These are phyloP conservation scores for Pangasius mekongensis DNA, from an alignment of 2,797 vertebrate genomes.

Conservation along the genomic window DNA sequence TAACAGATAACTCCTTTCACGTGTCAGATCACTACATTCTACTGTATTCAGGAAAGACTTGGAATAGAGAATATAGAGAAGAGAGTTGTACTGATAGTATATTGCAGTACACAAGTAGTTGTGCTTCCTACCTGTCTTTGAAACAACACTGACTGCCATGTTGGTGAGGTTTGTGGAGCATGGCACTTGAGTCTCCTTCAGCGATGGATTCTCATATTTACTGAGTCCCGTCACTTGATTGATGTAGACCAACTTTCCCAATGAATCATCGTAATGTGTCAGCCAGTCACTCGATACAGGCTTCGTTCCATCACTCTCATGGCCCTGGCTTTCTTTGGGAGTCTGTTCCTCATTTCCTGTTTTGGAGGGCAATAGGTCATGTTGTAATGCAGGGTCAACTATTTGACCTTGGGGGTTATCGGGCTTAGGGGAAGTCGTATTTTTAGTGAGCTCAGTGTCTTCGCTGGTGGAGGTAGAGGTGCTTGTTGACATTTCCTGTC, in stretches of 20 bases:
- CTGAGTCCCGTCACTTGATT: constrained; percentile 91
- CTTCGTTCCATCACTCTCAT: constrained; percentile 29
- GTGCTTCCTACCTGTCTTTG: constrained; percentile 79
- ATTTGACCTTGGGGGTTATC: constrained; percentile 32
- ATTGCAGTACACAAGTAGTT: not conserved
- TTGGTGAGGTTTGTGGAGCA: constrained; percentile 89
- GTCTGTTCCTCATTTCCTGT: constrained; percentile 44
- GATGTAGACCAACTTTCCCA: constrained; percentile 86
- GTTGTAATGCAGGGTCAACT: constrained; percentile 30
- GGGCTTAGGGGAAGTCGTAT: constrained; percentile 38
- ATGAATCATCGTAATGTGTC: constrained; percentile 81
- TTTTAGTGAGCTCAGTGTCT: constrained; percentile 30
- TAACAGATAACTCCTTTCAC: not conserved
- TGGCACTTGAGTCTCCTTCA: constrained; percentile 67
- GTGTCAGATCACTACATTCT: not conserved
- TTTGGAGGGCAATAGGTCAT: constrained; percentile 27
- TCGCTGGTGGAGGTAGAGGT: not conserved
- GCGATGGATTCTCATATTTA: constrained; percentile 76
- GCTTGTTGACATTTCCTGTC: constrained; percentile 21
- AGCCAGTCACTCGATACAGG: constrained; percentile 78
- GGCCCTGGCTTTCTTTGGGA: constrained; percentile 28
- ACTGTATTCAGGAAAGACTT: constrained; percentile 30
- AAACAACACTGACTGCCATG: constrained; percentile 84
- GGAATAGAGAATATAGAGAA: not conserved
- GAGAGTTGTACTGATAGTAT: not conserved